Base-by-base conservation (phyloP, 2,797 vertebrate species). In the Aphelocoma californica region DNA sequence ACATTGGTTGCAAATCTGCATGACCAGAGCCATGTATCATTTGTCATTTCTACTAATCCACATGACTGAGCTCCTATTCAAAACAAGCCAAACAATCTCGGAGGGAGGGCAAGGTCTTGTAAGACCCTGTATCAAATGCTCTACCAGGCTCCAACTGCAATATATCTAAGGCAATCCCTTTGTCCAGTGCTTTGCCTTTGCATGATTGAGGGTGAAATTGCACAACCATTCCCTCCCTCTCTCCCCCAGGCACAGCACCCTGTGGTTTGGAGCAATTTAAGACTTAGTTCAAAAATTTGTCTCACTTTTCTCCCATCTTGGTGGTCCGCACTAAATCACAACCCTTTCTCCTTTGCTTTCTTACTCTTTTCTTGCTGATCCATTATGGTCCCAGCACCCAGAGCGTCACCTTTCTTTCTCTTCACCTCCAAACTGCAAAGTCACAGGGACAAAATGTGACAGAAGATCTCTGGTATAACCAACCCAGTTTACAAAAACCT, bases 261-360 rank as follows among this genome's bases (percentile, higher is more conserved):
- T 82, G 94, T 67, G 90, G 88, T 93, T 77, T 92, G 73, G 34
- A 94, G 71, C 62, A 92, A 93, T 77, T 81, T 57, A 66, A 91
- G 82, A 56, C 80, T 92, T 77, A 82, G 70, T 50, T 56, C 32
- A 81, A 86, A 58, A 90, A 93, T 93, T 90, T 93, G 70, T 96
- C 70, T 91, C 51, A 24, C 58, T 97, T 95, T 88, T 84, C 65
- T 90, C 62, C 40, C 56, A 28, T 79, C 70, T 50, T 95, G 91
- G 95, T 95, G 90, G 90, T 93, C 88, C 67, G 29, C 19, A 31
- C 38, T 72, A 86, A 92, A 85, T 36, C 54, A n/a, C 50, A 82
- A 5, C 10, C 78, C 60, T 24, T 78, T 78, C 57, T 91, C 36
- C 66, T 82, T 77, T 75, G 44, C 24, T 81, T 83, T 42, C 36